phyloP scores from a whole-genome alignment of 2,113 vertebrate genomes.

The Dendrocopos noguchii region DNA sequence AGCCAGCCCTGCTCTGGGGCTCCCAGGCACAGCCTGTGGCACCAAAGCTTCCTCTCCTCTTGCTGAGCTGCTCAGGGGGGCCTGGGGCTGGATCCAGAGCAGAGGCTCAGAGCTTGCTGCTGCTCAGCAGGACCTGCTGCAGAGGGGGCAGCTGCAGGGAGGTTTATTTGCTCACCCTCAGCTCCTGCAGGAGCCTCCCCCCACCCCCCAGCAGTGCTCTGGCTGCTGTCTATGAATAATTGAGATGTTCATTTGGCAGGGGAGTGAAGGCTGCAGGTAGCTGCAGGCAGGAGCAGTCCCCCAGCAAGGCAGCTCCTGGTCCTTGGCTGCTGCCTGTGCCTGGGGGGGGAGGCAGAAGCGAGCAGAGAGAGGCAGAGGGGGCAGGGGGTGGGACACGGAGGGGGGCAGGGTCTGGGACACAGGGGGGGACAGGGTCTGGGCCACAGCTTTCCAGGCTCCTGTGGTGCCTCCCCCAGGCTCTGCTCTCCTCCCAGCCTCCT shows the following conservation, averaged over 20 bases:
- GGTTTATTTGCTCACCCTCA: neutral
- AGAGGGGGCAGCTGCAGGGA: accelerated
- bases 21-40: accelerated
- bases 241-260: neutral
- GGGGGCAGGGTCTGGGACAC: neutral
- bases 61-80: neutral
- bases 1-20: neutral
- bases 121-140: accelerated
- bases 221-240: neutral
- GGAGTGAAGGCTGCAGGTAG: neutral
- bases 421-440: neutral
- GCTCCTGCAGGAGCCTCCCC: accelerated
- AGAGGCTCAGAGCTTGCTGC: neutral
- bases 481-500: neutral
- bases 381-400: neutral
- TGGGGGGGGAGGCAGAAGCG: neutral
- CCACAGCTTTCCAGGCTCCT: neutral
- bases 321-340: neutral
- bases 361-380: neutral
- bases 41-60: neutral
- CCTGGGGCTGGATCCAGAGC: accelerated
- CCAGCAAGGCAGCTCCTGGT: neutral
- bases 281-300: neutral
- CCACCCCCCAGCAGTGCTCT: neutral
- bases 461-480: neutral